phyloP scores from a whole-genome alignment of 1,140 invertebrate genomes.

The Battus philenor region DNA sequence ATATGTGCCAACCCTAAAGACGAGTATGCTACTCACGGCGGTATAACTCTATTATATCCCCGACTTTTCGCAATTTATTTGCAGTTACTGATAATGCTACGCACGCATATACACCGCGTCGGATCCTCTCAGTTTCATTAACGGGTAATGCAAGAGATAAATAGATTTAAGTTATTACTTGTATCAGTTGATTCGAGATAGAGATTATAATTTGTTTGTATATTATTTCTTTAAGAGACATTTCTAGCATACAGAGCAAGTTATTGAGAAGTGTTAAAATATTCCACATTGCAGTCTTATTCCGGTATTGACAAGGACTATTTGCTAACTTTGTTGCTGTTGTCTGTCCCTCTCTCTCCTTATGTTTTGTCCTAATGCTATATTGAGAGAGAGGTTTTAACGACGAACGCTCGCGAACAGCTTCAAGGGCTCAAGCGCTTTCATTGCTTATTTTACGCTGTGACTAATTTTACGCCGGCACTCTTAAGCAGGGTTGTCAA shows the following conservation, averaged over 20 bases:
- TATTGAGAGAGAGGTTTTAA: conserved; percentile 51
- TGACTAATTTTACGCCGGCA: conserved; percentile 66
- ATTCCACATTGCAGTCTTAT: conserved; percentile 43
- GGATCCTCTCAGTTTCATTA: not conserved
- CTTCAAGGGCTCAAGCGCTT: conserved; percentile 50
- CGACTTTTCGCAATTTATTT: too few species aligned
- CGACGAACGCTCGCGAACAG: conserved; percentile 46
- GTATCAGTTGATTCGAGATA: conserved; percentile 3
- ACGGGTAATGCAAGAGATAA: not conserved
- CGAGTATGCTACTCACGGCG: too few species aligned
- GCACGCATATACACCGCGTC: too few species aligned
- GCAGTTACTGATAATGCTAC: too few species aligned
- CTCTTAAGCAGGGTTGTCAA: conserved; percentile 5
- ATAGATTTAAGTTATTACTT: conserved; percentile 2
- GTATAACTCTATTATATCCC: too few species aligned
- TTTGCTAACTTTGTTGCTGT: conserved; percentile 47
- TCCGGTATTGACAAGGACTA: conserved; percentile 43
- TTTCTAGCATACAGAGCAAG: not conserved
- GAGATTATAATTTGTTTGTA: conserved; percentile 7
- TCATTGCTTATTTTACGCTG: conserved; percentile 66
- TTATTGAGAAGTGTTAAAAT: conserved; percentile 31
- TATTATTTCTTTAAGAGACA: conserved; percentile 1
- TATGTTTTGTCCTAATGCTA: conserved; percentile 12
- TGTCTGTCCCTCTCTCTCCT: conserved; percentile 29
- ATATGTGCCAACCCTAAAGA: too few species aligned